Conservation (phyloP, 2,888 invertebrate genomes). For the Mycalesis mineus region DNA sequence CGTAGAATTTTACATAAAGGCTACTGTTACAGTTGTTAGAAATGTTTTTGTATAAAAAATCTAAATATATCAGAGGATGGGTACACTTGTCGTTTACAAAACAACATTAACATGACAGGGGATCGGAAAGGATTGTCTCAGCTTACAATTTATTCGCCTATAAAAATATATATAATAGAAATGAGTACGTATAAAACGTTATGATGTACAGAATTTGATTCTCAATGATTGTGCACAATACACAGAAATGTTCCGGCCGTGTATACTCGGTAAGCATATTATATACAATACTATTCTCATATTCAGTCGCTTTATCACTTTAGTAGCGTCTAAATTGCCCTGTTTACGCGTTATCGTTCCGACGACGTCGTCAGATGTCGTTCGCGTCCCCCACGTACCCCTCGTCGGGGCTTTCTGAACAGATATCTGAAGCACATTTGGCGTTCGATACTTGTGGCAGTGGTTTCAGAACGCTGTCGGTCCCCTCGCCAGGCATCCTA, state of each 20-base stretch:
- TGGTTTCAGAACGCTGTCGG: conserved; percentile 62
- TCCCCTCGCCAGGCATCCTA: conserved; percentile 60
- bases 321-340: conserved; percentile 66
- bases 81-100: neutral
- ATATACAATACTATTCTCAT: conserved; percentile 59
- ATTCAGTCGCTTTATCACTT: conserved; percentile 77
- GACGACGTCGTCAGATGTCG: conserved; percentile 82
- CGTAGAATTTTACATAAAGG: too few relatives aligned
- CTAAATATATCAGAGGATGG: conserved; percentile 1
- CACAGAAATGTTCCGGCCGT: conserved; percentile 23
- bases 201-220: conserved; percentile 22
- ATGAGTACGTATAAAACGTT: conserved; percentile 25
- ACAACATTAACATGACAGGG: conserved; percentile 5
- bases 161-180: conserved; percentile 30
- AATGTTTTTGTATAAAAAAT: conserved; percentile 9
- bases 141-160: conserved; percentile 24
- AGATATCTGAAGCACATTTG: conserved; percentile 73
- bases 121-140: conserved; percentile 17
- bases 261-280: conserved; percentile 31
- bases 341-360: conserved; percentile 64
- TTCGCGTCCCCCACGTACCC: conserved; percentile 90
- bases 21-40: neutral
- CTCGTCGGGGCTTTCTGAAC: conserved; percentile 90
- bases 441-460: conserved; percentile 67
- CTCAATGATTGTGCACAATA: conserved; percentile 33